These are phyloP conservation scores for Collichthys lucidus DNA, from an alignment of 2,113 vertebrate genomes.

Conservation along the genomic window DNA sequence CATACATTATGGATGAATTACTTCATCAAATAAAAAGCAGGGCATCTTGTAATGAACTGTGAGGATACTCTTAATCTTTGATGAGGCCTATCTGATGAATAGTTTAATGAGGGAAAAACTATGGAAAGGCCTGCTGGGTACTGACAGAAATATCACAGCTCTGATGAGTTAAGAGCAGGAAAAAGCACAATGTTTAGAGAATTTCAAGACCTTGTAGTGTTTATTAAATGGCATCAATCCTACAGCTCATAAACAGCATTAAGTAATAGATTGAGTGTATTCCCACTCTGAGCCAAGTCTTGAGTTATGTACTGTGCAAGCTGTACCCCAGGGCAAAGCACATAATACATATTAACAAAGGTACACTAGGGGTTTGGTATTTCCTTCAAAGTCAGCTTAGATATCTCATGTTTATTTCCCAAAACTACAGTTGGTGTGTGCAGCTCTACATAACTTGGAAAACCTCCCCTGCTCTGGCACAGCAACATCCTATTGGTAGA, in stretches of 20 bases:
- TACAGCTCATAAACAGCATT: conserved; percentile 29
- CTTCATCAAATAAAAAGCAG: conserved; percentile 80
- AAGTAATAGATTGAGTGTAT: conserved; percentile 19
- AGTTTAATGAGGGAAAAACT: conserved; percentile 69
- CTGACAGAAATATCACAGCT: conserved; percentile 58
- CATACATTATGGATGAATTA: conserved; percentile 83
- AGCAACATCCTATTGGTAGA: conserved; percentile 49
- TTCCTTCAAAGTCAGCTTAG: conserved; percentile 31
- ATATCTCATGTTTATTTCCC: conserved; percentile 44
- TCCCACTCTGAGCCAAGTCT: conserved; percentile 23
- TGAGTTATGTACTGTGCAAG: conserved; percentile 23
- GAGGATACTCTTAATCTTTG: conserved; percentile 79
- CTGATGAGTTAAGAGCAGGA: conserved; percentile 32
- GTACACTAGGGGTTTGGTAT: conserved; percentile 23
- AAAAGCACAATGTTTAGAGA: conserved; percentile 31
- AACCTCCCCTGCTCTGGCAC: conserved; percentile 61
- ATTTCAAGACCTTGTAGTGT: conserved; percentile 18
- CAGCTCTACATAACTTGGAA: conserved; percentile 59
- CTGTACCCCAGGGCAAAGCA: conserved; percentile 19
- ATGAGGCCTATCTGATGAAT: conserved; percentile 79
- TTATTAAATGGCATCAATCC: conserved; percentile 60
- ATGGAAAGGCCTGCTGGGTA: conserved; percentile 53
- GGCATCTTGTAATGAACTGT: conserved; percentile 77
- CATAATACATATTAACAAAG: conserved; percentile 32
- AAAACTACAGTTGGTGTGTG: conserved; percentile 69